These are phyloP conservation scores for Capra hircus DNA, from an alignment of 2,113 vertebrate species.

Conservation along the genomic window DNA sequence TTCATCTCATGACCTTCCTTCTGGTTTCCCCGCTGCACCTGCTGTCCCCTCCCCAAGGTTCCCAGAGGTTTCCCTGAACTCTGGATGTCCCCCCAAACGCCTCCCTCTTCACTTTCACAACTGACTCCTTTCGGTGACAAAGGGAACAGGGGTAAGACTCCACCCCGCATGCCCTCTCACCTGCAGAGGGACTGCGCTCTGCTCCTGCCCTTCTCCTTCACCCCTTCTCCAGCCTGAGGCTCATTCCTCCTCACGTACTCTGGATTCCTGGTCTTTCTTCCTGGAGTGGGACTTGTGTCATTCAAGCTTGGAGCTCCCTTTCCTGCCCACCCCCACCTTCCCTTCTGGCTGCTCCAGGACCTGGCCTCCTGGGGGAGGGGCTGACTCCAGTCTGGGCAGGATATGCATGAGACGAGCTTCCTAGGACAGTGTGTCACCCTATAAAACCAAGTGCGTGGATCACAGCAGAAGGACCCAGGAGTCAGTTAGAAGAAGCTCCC, in stretches of 20 bases:
- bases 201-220: neutral
- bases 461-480: neutral
- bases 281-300: neutral
- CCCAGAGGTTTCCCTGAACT: neutral
- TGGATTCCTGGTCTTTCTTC: neutral
- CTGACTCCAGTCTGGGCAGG: neutral
- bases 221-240: neutral
- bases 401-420: neutral
- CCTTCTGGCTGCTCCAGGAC: neutral
- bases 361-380: neutral
- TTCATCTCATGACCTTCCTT: neutral
- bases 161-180: neutral
- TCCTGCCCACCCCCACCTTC: neutral
- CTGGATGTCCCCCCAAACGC: neutral
- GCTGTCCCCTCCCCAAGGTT: neutral
- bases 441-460: neutral
- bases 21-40: neutral
- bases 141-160: neutral
- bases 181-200: too few species aligned
- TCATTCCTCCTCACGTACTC: rapidly evolving
- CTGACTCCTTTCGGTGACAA: neutral
- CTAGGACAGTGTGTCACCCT: neutral
- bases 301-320: too few species aligned
- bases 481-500: neutral
- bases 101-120: neutral